Percentiles rank a stretch among this genome's conserved stretches.
Conservation (phyloP, 1,140 invertebrate genomes). For the Penaeus indicus region DNA sequence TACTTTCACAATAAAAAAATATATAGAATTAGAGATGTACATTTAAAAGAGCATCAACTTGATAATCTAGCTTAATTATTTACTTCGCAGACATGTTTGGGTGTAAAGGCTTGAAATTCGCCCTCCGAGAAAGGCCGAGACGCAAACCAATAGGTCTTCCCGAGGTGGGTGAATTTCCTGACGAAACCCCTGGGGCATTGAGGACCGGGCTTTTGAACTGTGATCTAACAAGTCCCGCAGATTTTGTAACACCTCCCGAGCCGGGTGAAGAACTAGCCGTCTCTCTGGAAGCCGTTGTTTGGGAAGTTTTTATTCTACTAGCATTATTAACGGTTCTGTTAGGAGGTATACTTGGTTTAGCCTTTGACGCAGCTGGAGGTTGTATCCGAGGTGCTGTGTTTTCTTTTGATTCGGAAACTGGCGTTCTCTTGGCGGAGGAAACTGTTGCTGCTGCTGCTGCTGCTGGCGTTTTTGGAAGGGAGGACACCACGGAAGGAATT, state of each 20-base stretch:
- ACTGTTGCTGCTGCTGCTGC: no score
- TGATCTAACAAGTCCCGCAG: neutral
- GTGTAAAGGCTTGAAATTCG: slow-evolving; percentile 6
- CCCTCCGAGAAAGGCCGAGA: neutral
- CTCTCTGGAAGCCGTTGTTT: neutral
- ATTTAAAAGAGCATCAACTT: no score
- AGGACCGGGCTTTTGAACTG: neutral
- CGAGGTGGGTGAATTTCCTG: neutral
- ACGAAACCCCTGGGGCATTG: neutral
- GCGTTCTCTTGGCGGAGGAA: neutral
- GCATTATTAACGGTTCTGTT: no score
- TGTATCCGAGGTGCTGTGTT: neutral
- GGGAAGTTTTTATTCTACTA: no score
- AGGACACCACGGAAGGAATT: no score
- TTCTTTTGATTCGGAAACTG: neutral
- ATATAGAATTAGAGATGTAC: no score
- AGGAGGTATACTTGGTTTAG: no score
- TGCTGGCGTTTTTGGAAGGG: no score
- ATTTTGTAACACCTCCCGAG: neutral
- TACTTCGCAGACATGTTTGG: neutral
- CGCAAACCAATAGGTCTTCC: slow-evolving; percentile 5
- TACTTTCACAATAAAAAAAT: no score
- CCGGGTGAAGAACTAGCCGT: neutral
- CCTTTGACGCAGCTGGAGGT: no score
- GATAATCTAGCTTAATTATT: no score